Base-by-base conservation (phyloP, 1,140 invertebrate species). In the Calephelis nemesis region DNA sequence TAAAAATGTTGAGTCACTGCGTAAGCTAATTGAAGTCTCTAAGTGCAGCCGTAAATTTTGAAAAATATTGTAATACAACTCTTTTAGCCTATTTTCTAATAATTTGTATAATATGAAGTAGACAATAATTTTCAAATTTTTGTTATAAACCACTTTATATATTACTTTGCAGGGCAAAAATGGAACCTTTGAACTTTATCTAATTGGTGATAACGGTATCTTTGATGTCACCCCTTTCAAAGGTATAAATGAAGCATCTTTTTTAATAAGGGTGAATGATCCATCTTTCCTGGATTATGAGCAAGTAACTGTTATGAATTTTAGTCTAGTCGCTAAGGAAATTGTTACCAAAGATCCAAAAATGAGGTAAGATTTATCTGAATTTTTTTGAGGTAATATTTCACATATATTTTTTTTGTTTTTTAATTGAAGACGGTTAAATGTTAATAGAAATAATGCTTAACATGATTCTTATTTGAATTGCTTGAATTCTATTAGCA, bases 191-290 rank as follows among this genome's bases (percentile, higher is more conserved):
- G 94, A 94, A 67, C 92, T 99, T 74, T 96, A 94, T 66, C 90
- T 98, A 47, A 94, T 96, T 83, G 96, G 96, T 40, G 95, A 96
- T 74, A 94, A 95, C 69, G 95, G 96, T 71, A 94, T 97, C 4
- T 99, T 99, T 85, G 97, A 98, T 76, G 95, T 98, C 0, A 97
- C 96, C 10, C 98, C 98, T 7, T 94, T 94, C 6, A 94, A 96
- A 84, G 97, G 96, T 5, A 97, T 98, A 15, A 98, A 98, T 81
- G 97, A 99, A 89, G 97, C 97, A 7, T 96, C 97, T 8, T 98
- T 99, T 87, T 92, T 98, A 58, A 96, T 99, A 67, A 93, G 97
- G 69, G 97, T 99, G 0, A 97, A 96, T 85, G 95, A 98, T 84
- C 94, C 97, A 1, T 92, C 94, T 4, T 94, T 94, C 68, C 90